A percentile compares a stretch with the other conserved stretches of the same genome.
Evolutionary conservation across 2,113 vertebrate species (phyloP).

Genomic region (Corythornis cristatus): DNA sequence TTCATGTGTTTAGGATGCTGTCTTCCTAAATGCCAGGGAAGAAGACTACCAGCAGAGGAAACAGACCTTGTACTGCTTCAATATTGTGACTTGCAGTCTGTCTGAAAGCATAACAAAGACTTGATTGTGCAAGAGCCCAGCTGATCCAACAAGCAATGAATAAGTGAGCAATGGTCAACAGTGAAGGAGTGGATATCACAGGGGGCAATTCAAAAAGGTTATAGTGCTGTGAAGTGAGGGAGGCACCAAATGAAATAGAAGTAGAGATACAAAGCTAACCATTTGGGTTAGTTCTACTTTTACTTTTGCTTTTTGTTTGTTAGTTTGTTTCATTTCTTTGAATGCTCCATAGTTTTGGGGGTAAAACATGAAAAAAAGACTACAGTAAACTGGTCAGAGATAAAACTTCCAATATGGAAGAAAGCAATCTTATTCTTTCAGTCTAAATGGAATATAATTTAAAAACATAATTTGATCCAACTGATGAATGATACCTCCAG

Average conservation of each 20-base stretch:
- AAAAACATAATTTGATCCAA: not conserved
- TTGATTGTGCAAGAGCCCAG: constrained; percentile 68
- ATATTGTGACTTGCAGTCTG: constrained; percentile 72
- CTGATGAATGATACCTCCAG: not conserved
- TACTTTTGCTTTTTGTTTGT: too few species aligned
- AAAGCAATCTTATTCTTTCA: not conserved
- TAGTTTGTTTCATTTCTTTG: not conserved
- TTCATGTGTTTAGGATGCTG: not conserved
- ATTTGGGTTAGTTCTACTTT: not conserved
- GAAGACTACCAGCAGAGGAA: constrained; percentile 62
- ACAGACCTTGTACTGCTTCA: constrained; percentile 63
- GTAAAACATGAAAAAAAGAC: not conserved
- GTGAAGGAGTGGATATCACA: constrained; percentile 65
- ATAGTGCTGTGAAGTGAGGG: constrained; percentile 53
- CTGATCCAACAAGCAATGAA: constrained; percentile 75
- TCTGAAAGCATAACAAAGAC: constrained; percentile 69
- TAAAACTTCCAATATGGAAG: not conserved
- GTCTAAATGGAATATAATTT: not conserved
- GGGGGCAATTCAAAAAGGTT: constrained; percentile 62
- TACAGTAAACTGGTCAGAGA: not conserved
- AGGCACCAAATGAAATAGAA: constrained; percentile 16
- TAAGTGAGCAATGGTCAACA: constrained; percentile 71
- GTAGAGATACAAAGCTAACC: not conserved
- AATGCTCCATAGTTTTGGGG: not conserved
- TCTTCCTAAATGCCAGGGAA: constrained; percentile 18